Conservation (phyloP, 2,113 vertebrate species). For the Meles meles region DNA sequence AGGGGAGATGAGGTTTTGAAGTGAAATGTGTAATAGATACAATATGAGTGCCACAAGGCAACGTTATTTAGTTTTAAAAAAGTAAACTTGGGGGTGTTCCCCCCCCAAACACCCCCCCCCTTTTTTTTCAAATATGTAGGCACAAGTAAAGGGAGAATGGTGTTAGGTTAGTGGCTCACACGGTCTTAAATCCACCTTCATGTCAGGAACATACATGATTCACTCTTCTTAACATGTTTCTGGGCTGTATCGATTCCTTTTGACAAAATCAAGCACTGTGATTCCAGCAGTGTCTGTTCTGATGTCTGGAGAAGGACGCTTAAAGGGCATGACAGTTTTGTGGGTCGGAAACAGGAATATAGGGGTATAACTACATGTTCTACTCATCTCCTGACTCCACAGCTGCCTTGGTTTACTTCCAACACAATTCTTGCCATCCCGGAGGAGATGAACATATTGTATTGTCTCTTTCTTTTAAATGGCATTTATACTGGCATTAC, state of each 20-base stretch:
- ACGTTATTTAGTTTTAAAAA: slow-evolving; percentile 85
- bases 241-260: background rate
- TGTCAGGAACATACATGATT: background rate
- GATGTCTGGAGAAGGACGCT: background rate
- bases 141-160: slow-evolving; percentile 72
- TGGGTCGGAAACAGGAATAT: background rate
- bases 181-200: background rate
- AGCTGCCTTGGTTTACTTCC: background rate
- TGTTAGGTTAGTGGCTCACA: background rate
- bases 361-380: accelerated
- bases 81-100: slow-evolving; percentile 75
- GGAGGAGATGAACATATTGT: background rate
- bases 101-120: background rate
- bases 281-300: background rate
- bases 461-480: background rate
- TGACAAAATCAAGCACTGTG: background rate
- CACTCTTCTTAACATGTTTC: background rate
- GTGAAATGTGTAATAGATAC: slow-evolving; percentile 90
- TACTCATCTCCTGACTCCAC: background rate
- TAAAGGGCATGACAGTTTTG: background rate
- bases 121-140: slow-evolving; percentile 69
- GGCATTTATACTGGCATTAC: background rate
- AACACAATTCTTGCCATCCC: background rate
- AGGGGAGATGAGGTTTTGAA: slow-evolving; percentile 88
- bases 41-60: slow-evolving; percentile 84